Evolutionary conservation across 2,888 invertebrate species (phyloP).

Genomic region (Philereme transversata): DNA sequence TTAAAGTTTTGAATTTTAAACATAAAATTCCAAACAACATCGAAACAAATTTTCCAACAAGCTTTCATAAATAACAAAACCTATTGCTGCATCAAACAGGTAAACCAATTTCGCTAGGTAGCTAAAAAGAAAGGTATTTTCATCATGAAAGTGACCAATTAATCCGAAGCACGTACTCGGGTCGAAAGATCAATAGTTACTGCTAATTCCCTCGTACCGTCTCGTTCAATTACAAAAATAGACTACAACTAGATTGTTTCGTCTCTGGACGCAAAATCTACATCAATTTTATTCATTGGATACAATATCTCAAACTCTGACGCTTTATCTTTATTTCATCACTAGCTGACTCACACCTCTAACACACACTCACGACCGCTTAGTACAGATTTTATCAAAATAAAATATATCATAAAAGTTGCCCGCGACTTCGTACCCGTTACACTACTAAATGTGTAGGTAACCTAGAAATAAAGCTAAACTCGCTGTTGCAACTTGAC

Average conservation of each 20-base stretch:
- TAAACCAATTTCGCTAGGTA: constrained; percentile 9
- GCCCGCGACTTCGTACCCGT: no score
- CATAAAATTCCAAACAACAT: not conserved
- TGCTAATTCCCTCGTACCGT: constrained; percentile 38
- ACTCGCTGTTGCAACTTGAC: no score
- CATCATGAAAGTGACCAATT: constrained; percentile 30
- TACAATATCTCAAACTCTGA: no score
- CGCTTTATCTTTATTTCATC: no score
- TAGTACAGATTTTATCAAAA: no score
- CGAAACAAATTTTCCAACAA: constrained; percentile 4
- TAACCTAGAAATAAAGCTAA: no score
- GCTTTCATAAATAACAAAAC: constrained; percentile 7
- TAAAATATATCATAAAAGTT: no score
- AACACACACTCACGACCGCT: no score
- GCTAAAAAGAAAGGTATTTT: constrained; percentile 6
- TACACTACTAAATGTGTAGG: no score
- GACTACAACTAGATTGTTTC: constrained; percentile 12
- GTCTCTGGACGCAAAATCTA: constrained; percentile 2
- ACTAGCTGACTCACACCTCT: no score
- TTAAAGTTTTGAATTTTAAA: not conserved
- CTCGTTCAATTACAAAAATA: constrained; percentile 46
- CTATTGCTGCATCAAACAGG: constrained; percentile 1
- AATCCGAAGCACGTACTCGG: constrained; percentile 35
- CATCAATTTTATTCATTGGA: no score
- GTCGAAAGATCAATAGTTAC: constrained; percentile 39